Evolutionary conservation across 2,888 invertebrate genomes (phyloP), one percentile per base, ranked within the genome.

Genomic region (Athalia cordata): DNA sequence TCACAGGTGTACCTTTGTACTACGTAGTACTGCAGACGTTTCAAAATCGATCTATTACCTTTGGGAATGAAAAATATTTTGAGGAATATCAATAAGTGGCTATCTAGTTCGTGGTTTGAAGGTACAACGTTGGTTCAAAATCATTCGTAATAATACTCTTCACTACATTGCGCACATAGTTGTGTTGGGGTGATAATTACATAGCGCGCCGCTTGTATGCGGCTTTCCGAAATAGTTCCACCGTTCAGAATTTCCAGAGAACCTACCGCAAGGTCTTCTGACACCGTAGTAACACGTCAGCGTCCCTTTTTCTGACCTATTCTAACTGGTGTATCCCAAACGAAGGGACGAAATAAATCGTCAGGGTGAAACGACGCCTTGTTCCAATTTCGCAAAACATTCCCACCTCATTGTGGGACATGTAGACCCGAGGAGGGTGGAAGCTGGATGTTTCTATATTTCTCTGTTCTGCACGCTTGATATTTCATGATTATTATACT

Each of bases 351-450:
- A 66, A 29, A 66, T 49, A 13, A 66, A 66, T 66, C 15, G 47
- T 29, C 66, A 49, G 13, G 66, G 66, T 49, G 66, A 66, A 29
- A 29, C 29, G 49, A 49, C 47, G 47, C 66, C 66, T 66, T 66
- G 66, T 66, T 66, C 66, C 49, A 66, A 49, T 66, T 49, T 66
- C 49, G 13, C 66, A 8, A 45, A 64, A 64, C 66, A 66, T 66
- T 66, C 66, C 13, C 13, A 8, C 49, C 64, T 64, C 64, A 47
- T 29, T 2, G 29, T 29, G 45, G 45, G 64, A 43, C 29, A 45
- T n/a, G 64, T 64, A 45, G 64, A 3, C 64, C n/a, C 45, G 5
- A 64, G 45, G n/a, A 64, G 4, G 15, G 47, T 49, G 29, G 29
- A 0, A 29, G 29, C 29, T 29, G 29, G 29, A 29, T 29, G 29